A percentile compares a stretch with the other conserved stretches of the same genome.
Evolutionary conservation across 2,888 invertebrate species (phyloP).

Genomic region (Amphiduros pacificus): DNA sequence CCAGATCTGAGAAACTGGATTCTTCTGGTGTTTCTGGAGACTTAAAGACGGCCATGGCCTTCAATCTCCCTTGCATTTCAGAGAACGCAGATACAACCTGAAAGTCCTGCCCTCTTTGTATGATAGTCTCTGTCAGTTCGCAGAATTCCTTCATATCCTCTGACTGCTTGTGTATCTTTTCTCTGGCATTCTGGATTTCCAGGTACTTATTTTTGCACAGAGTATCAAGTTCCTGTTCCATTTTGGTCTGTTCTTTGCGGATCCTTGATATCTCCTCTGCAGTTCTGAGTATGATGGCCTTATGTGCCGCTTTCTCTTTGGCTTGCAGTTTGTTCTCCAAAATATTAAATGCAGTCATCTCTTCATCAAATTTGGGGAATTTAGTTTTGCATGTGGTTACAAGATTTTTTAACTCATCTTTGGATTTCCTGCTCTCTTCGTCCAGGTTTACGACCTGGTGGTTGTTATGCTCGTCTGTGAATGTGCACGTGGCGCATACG

Average conservation of each 20-base stretch:
- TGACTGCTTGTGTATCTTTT: background rate
- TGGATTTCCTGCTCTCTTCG: background rate
- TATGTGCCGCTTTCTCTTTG: constrained; percentile 10
- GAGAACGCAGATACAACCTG: constrained; percentile 8
- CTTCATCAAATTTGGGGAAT: background rate
- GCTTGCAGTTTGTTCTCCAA: constrained; percentile 5
- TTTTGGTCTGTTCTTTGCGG: constrained; percentile 9
- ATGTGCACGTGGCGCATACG: constrained; percentile 18
- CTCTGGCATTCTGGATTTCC: constrained; percentile 2
- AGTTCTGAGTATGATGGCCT: constrained; percentile 12
- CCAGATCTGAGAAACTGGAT: constrained; percentile 6
- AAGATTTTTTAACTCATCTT: constrained; percentile 2
- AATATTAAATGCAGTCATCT: background rate
- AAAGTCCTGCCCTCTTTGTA: constrained; percentile 19
- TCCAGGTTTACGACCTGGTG: constrained; percentile 12
- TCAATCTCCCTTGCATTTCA: background rate
- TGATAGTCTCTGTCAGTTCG: constrained; percentile 2
- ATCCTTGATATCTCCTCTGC: constrained; percentile 16
- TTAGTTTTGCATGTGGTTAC: background rate
- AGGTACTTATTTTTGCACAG: background rate
- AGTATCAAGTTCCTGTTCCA: constrained; percentile 15
- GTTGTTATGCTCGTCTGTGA: constrained; percentile 5
- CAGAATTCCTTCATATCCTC: background rate
- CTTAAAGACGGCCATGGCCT: background rate
- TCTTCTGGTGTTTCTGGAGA: constrained; percentile 4